These are phyloP conservation scores for Pachydiplax longipennis DNA, from an alignment of 2,888 invertebrate genomes.

Conservation along the genomic window DNA sequence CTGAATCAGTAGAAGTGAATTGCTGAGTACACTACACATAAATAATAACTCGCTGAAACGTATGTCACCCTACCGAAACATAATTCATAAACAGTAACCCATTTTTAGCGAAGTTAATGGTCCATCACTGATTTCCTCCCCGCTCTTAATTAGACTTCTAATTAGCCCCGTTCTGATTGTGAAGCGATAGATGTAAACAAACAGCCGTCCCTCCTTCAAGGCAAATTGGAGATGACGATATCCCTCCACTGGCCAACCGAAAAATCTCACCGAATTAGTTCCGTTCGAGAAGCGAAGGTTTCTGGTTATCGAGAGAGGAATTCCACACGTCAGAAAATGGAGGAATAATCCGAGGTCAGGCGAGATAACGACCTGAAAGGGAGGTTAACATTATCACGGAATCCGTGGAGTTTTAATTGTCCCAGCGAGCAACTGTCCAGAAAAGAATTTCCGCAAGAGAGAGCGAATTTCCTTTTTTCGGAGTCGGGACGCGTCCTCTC, in stretches of 20 bases:
- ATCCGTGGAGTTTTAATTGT: background rate
- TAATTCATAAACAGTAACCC: background rate
- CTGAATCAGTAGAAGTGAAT: too few relatives aligned
- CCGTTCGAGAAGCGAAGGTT: background rate
- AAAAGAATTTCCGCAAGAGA: background rate
- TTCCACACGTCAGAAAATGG: background rate
- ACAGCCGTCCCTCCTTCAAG: background rate
- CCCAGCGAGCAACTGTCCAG: background rate
- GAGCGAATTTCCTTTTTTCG: background rate
- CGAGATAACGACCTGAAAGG: background rate
- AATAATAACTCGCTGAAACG: too few relatives aligned
- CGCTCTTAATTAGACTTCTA: background rate
- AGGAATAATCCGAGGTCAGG: background rate
- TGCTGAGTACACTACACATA: too few relatives aligned
- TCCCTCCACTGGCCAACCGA: background rate
- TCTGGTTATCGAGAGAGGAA: background rate
- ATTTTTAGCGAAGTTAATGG: background rate
- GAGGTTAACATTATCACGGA: background rate
- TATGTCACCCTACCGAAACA: too few relatives aligned
- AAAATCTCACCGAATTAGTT: background rate
- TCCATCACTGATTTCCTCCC: background rate
- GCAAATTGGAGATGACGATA: background rate
- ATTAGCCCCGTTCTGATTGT: background rate
- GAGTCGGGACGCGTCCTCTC: background rate
- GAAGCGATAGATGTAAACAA: conserved; percentile 11